Evolutionary conservation across 1,140 invertebrate genomes (phyloP).

Genomic region (Lanistes nyassanus): DNA sequence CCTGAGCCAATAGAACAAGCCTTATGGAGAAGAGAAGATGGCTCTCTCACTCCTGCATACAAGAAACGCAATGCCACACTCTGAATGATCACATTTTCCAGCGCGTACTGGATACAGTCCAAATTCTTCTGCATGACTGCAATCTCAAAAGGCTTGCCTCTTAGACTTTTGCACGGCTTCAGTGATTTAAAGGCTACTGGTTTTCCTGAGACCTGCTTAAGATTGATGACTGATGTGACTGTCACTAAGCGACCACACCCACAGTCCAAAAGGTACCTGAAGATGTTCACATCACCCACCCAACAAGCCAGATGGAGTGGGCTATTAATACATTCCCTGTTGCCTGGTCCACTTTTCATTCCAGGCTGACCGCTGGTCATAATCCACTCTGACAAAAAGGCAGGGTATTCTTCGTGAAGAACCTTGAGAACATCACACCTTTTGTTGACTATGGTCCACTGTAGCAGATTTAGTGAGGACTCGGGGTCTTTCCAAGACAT

Average conservation of each 20-base stretch:
- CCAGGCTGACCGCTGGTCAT: not conserved
- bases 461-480: constrained; percentile 5
- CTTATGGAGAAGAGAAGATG: constrained; percentile 20
- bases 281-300: constrained; percentile 16
- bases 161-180: not conserved
- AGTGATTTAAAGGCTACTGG: not conserved
- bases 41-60: constrained; percentile 20
- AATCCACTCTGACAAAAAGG: constrained; percentile 1
- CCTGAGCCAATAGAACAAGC: constrained; percentile 23
- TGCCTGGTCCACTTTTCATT: not conserved
- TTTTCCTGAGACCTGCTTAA: not conserved
- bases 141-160: constrained; percentile 25
- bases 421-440: constrained; percentile 14
- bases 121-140: constrained; percentile 2
- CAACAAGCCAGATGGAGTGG: constrained; percentile 23
- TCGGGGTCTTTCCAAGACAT: constrained; percentile 18
- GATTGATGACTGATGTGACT: not conserved
- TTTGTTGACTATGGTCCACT: constrained; percentile 16
- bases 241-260: not conserved
- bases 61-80: constrained; percentile 12
- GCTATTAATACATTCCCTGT: not conserved
- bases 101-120: constrained; percentile 7
- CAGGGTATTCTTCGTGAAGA: not conserved
- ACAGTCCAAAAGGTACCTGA: constrained; percentile 2
- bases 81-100: constrained; percentile 15